Evolutionary conservation across 2,888 invertebrate genomes (phyloP).

Genomic region (Iselma pallidipennis): DNA sequence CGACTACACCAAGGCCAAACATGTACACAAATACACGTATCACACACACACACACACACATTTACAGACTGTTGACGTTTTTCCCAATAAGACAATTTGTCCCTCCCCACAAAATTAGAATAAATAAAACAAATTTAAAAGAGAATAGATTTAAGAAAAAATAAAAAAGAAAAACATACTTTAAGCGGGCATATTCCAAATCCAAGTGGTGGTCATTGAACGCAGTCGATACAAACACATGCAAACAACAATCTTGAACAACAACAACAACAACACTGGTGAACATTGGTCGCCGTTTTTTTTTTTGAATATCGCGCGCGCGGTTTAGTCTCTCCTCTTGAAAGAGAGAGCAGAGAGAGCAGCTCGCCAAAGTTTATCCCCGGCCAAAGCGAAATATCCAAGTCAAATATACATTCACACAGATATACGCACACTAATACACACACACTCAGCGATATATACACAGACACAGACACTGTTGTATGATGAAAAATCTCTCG

Average conservation of each 20-base stretch:
- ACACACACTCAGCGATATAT: not conserved
- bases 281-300: slow-evolving; percentile 38
- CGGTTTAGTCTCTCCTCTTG: slow-evolving; percentile 25
- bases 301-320: slow-evolving; percentile 42
- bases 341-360: slow-evolving; percentile 1
- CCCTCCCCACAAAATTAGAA: too few relatives aligned
- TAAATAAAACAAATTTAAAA: too few relatives aligned
- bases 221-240: slow-evolving; percentile 26
- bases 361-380: slow-evolving; percentile 45
- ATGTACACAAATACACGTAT: too few relatives aligned
- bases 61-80: too few relatives aligned
- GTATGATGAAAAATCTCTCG: not conserved
- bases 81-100: too few relatives aligned
- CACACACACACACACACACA: not conserved
- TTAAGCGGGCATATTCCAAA: slow-evolving; percentile 41
- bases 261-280: slow-evolving; percentile 29
- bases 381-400: slow-evolving; percentile 45
- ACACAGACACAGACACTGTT: not conserved
- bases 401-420: slow-evolving; percentile 46
- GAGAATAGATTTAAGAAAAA: too few relatives aligned
- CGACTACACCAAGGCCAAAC: slow-evolving; percentile 32
- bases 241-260: slow-evolving; percentile 31
- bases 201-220: slow-evolving; percentile 36
- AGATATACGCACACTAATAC: too few relatives aligned
- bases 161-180: slow-evolving; percentile 34